Base-by-base conservation (phyloP, 2,113 vertebrate species). In the Sylvilagus bachmani region DNA sequence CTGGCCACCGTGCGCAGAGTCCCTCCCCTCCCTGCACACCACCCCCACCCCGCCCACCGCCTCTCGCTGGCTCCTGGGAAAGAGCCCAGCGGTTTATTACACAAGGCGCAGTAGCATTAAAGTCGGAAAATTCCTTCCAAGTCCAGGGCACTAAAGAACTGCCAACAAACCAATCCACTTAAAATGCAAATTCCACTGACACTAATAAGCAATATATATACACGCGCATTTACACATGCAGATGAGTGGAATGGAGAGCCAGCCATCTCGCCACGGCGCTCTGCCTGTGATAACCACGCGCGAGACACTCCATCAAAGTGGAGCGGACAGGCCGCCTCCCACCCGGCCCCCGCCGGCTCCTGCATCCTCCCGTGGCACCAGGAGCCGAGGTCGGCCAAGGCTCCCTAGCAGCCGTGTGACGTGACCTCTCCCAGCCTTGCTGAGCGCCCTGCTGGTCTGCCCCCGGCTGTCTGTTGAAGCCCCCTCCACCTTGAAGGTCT, bases 131-230 rank as follows among this genome's bases (percentile, higher is more conserved):
- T 95, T 96, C 82, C 92, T 81, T 93, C 92, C 4, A 13, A 96
- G 96, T 93, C 92, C 55, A 49, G 71, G 73, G 85, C 74, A 82
- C 91, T 97, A 78, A 90, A 96, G 94, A 97, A 95, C 96, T 87
- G 90, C 84, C 97, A 94, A 92, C 19, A 70, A 88, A 95, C 77
- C 92, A 83, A 97, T 95, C 94, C 95, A 95, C 97, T 97, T 96
- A 97, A 97, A 95, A 97, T 97, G 96, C 96, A 97, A 97, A 97
- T 97, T 93, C 92, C 69, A 55, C 90, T 93, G 96, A 95, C 96
- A 95, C 92, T 97, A 97, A 97, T 97, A 96, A 97, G 97, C 97
- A 97, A 96, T 97, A 96, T 97, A 97, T 96, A 97, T 96, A 97
- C 96, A 95, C 94, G 84, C 7, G 78, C 96, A 92, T 93, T 96